These are phyloP conservation scores for Metaphire vulgaris DNA, from an alignment of 1,140 invertebrate species.

Conservation along the genomic window DNA sequence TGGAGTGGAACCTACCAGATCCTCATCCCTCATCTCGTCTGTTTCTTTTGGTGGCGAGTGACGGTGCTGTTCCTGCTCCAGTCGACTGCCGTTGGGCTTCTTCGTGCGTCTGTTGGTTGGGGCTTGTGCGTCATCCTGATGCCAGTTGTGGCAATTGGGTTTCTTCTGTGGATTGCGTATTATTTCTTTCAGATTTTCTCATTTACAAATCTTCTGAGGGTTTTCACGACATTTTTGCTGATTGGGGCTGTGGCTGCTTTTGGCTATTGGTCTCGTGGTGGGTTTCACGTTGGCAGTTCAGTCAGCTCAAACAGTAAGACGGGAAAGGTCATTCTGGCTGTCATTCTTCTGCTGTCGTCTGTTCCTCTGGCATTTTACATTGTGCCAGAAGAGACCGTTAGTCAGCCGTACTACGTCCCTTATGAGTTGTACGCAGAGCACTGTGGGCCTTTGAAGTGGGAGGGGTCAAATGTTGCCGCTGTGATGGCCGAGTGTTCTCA, in stretches of 20 bases:
- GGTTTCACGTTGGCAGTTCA: conserved; percentile 18
- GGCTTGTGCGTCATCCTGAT: conserved; percentile 12
- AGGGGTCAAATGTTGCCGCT: conserved; percentile 8
- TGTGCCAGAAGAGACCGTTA: conserved; percentile 10
- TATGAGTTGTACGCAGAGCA: conserved; percentile 11
- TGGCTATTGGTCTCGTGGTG: conserved; percentile 24
- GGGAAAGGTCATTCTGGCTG: conserved; percentile 8
- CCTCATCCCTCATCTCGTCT: conserved; percentile 28
- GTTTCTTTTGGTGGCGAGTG: conserved; percentile 30
- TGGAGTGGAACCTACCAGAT: conserved; percentile 28
- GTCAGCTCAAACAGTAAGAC: conserved; percentile 3
- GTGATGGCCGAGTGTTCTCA: conserved; percentile 21
- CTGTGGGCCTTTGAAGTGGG: conserved; percentile 13
- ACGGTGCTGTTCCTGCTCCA: conserved; percentile 25
- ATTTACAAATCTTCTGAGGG: conserved; percentile 14
- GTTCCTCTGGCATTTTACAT: conserved; percentile 19
- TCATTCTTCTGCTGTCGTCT: conserved; percentile 18
- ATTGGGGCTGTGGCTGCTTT: conserved; percentile 16
- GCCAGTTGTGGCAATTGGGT: conserved; percentile 16
- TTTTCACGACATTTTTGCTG: conserved; percentile 19
- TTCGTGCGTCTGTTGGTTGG: conserved; percentile 27
- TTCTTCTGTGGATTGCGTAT: conserved; percentile 9
- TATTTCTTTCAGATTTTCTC: conserved; percentile 22
- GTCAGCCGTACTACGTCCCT: neutral
- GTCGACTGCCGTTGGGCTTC: conserved; percentile 19